Evolutionary conservation across 2,797 vertebrate species (phyloP).

Genomic region (Cossypha dichroa): DNA sequence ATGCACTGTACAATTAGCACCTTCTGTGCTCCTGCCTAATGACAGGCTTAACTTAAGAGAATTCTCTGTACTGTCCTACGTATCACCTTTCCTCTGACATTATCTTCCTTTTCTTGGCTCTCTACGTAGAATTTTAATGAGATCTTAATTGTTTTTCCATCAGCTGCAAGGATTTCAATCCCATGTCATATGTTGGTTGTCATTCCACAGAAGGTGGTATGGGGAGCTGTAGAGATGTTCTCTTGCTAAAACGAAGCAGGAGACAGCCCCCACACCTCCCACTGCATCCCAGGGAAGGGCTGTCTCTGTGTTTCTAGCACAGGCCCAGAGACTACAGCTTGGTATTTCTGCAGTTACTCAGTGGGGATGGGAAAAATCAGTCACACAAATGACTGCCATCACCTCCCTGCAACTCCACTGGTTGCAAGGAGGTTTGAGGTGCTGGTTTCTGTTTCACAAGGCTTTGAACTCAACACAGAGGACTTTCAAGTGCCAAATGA

Average conservation of each 20-base stretch:
- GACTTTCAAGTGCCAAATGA: neutral
- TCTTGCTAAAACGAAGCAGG: constrained; percentile 49
- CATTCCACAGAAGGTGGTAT: constrained; percentile 52
- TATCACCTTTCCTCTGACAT: constrained; percentile 60
- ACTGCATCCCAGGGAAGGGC: constrained; percentile 5
- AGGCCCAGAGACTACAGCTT: neutral
- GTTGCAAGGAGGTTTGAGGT: neutral
- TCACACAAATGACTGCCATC: neutral
- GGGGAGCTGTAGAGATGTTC: constrained; percentile 56
- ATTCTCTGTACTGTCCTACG: constrained; percentile 20
- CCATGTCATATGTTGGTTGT: constrained; percentile 64
- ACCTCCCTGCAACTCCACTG: neutral
- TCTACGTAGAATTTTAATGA: constrained; percentile 54
- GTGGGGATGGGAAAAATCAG: neutral
- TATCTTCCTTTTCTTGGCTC: constrained; percentile 58
- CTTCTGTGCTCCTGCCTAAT: constrained; percentile 34
- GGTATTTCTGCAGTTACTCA: neutral
- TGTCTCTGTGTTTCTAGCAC: neutral
- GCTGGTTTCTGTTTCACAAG: neutral
- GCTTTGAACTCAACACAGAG: rapidly evolving
- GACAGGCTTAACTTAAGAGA: constrained; percentile 52
- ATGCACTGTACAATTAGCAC: constrained; percentile 43
- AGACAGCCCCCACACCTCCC: constrained; percentile 58
- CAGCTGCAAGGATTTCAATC: constrained; percentile 55
- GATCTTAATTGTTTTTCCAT: constrained; percentile 63